These are phyloP conservation scores for Halcyon smyrnensis DNA, from an alignment of 2,797 vertebrate species.

Conservation along the genomic window DNA sequence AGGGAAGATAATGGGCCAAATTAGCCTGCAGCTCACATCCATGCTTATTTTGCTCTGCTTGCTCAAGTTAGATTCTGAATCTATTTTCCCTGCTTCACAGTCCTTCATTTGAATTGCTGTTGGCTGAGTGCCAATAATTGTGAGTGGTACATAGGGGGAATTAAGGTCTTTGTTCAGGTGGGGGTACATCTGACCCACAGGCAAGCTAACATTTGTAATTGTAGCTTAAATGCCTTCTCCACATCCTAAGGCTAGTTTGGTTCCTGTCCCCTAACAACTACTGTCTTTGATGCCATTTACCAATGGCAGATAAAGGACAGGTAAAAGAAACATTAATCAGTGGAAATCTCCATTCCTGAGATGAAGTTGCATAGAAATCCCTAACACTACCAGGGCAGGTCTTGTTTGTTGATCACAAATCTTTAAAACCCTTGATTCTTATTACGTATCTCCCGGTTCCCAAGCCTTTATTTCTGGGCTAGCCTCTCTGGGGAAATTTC, in stretches of 20 bases:
- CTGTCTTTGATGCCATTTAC: not conserved
- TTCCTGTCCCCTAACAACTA: not conserved
- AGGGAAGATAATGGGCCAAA: constrained; percentile 17
- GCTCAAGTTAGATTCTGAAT: not conserved
- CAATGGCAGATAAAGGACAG: not conserved
- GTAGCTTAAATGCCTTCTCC: not conserved
- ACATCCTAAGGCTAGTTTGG: not conserved
- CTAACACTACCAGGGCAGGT: not conserved
- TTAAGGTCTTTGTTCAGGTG: not conserved
- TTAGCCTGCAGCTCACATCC: constrained; percentile 1
- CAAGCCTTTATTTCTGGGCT: not conserved
- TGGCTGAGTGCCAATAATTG: not conserved
- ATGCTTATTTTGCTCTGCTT: not conserved
- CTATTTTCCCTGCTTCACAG: not conserved
- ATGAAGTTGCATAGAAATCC: not conserved
- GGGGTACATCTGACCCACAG: not conserved
- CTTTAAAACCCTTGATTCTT: not conserved
- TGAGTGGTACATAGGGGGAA: not conserved
- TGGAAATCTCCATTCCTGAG: not conserved
- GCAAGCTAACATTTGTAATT: not conserved
- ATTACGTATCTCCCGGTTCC: not conserved
- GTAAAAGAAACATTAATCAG: not conserved
- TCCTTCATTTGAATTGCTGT: not conserved
- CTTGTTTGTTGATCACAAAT: not conserved
- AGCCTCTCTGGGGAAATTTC: not conserved